These are phyloP conservation scores for Ecliptopera silaceata DNA, from an alignment of 2,888 invertebrate genomes.

Conservation along the genomic window DNA sequence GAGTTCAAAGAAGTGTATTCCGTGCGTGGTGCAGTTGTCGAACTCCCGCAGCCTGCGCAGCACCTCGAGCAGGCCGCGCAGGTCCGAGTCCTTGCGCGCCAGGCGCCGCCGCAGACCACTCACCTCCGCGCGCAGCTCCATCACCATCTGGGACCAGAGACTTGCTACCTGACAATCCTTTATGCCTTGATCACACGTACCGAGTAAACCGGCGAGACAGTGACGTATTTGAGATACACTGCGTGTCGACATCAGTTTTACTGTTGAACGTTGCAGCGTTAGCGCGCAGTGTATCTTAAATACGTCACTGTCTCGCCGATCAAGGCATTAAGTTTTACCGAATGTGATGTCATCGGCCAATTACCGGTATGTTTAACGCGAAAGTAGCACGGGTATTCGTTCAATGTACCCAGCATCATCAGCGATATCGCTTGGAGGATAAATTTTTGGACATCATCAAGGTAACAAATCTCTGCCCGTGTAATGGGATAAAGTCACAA, in stretches of 20 bases:
- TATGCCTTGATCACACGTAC: too few species aligned
- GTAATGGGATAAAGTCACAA: not conserved
- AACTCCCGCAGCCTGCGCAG: constrained; percentile 75
- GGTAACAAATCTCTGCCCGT: constrained; percentile 1
- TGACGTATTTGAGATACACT: too few species aligned
- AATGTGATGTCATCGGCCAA: too few species aligned
- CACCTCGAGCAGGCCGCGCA: constrained; percentile 79
- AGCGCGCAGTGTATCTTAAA: too few species aligned
- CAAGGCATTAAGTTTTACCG: too few species aligned
- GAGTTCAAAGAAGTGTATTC: constrained; percentile 81
- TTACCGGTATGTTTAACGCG: not conserved
- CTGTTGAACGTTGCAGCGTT: too few species aligned
- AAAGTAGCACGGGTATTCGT: not conserved
- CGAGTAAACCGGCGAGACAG: too few species aligned
- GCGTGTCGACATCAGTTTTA: too few species aligned
- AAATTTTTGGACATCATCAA: not conserved
- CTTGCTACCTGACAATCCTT: not conserved
- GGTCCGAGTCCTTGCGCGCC: constrained; percentile 75
- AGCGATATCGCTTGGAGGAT: too few species aligned
- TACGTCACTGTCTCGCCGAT: too few species aligned
- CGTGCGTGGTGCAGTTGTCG: constrained; percentile 76
- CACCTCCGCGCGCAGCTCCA: constrained; percentile 61
- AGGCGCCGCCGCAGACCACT: constrained; percentile 67
- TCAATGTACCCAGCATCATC: not conserved
- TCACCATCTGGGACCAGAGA: constrained; percentile 13